phyloP scores from a whole-genome alignment of 2,113 vertebrate species.

The Shinisaurus crocodilurus region DNA sequence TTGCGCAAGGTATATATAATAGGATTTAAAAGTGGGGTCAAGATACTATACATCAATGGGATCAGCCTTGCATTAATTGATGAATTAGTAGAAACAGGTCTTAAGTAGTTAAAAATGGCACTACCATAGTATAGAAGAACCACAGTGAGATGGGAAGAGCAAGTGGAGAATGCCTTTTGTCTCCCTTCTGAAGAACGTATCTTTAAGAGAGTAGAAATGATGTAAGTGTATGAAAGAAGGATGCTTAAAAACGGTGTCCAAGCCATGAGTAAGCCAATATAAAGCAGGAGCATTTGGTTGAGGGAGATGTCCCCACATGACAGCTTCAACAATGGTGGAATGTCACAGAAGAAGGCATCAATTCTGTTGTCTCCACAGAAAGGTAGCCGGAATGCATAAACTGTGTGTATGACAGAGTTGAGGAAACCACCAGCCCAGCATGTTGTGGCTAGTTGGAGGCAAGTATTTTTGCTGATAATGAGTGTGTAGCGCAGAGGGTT shows the following conservation, averaged over 20 bases:
- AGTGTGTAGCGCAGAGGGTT: slow-evolving; percentile 29
- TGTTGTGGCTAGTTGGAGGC: neutral
- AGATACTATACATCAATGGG: slow-evolving; percentile 44
- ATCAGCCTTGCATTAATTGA: slow-evolving; percentile 32
- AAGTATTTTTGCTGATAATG: slow-evolving; percentile 3
- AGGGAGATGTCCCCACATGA: slow-evolving; percentile 56
- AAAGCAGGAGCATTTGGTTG: slow-evolving; percentile 44
- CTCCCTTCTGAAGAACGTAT: slow-evolving; percentile 50
- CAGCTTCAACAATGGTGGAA: slow-evolving; percentile 57
- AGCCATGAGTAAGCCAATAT: slow-evolving; percentile 37
- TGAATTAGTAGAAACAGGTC: slow-evolving; percentile 19
- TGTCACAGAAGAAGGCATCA: slow-evolving; percentile 68
- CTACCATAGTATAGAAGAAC: slow-evolving; percentile 59
- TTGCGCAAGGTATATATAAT: slow-evolving; percentile 62
- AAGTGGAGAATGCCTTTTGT: slow-evolving; percentile 62
- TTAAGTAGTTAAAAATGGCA: slow-evolving; percentile 46
- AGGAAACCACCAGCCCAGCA: slow-evolving; percentile 47
- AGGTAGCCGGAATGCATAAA: slow-evolving; percentile 41
- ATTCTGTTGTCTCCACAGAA: slow-evolving; percentile 56
- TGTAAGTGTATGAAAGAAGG: slow-evolving; percentile 49
- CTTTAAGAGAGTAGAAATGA: slow-evolving; percentile 49
- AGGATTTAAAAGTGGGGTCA: slow-evolving; percentile 64
- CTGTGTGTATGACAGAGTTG: slow-evolving; percentile 24
- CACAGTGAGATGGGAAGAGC: slow-evolving; percentile 57
- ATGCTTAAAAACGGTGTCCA: slow-evolving; percentile 42